Base-by-base conservation (phyloP, 2,888 invertebrate genomes). In the Bombylius major region DNA sequence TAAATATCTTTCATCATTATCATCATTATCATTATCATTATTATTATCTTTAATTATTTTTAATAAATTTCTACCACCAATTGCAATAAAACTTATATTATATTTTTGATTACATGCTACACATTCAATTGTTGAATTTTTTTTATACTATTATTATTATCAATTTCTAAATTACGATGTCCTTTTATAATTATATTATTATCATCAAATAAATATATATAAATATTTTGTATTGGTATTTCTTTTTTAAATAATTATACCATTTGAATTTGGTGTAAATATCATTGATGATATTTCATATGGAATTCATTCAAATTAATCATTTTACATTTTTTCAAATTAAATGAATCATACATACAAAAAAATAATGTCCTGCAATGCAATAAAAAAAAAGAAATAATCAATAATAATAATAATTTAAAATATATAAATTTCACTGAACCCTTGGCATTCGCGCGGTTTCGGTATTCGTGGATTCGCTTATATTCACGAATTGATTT, bases 221-320 rank as follows among this genome's bases (percentile, higher is more conserved):
- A 92, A 4, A 75, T 48, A 54, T 65, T 69, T 58, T 72, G 69
- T n/a, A 70, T 91, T 0, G 93, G 91, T 59, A 85, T 84, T 4
- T 87, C n/a, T 87, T 0, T 89, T 87, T 39, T 94, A 82, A 1
- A 87, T 82, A 1, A 87, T 82, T 12, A 96, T 70, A 61, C 85
- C 84, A 68, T 87, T 88, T 4, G 86, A 88, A 69, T 95, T 94
- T 59, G 78, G 82, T 0, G 89, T 87, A 66, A 96, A 93, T 36
- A 82, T 80, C 1, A 90, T 75, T 56, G 84, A 82, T 12, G 83
- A 82, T 67, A 32, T 51, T 39, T 33, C 5, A n/a, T n/a, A 4
- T 0, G 87, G 86, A 13, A 86, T 77, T 11, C 9, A 5, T 11
- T 42, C 6, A 42, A 11, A 1, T 82, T 80, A 51, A 87, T 71